Percentiles rank a stretch among this genome's conserved stretches.
These are phyloP conservation scores for Hemibagrus guttatus DNA, from an alignment of 2,797 vertebrate species.

Conservation along the genomic window DNA sequence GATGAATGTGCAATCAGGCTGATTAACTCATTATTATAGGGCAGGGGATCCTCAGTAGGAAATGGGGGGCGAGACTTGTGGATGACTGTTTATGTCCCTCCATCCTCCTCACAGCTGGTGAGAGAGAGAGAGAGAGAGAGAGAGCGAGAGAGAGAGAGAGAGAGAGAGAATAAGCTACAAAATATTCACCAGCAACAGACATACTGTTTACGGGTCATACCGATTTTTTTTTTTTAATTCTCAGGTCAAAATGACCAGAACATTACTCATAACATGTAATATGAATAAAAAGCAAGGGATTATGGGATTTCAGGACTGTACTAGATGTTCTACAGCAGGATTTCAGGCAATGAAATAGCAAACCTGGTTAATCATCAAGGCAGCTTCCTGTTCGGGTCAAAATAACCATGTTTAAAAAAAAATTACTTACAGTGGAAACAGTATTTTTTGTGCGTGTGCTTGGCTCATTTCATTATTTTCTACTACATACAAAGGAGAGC, in stretches of 20 bases:
- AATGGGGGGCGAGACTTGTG: conserved; percentile 74
- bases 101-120: conserved; percentile 64
- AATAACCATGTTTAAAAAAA: not conserved
- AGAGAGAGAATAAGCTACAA: conserved; percentile 5
- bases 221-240: not conserved
- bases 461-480: not conserved
- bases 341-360: not conserved
- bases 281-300: not conserved
- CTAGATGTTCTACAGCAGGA: not conserved
- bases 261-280: not conserved
- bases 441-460: too few species aligned
- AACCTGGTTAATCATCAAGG: not conserved
- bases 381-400: not conserved
- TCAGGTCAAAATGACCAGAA: not conserved
- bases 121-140: conserved; percentile 38
- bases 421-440: not conserved
- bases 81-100: conserved; percentile 73
- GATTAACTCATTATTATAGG: conserved; percentile 81
- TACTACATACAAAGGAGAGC: not conserved
- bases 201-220: not conserved
- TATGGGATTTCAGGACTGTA: conserved; percentile 4
- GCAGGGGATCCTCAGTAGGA: conserved; percentile 76
- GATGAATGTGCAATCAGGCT: conserved; percentile 85
- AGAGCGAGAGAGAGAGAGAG: conserved; percentile 31
- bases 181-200: not conserved